Percentiles rank a stretch among this genome's conserved stretches.
phyloP scores from a whole-genome alignment of 2,797 vertebrate genomes.

The Melopsittacus undulatus region DNA sequence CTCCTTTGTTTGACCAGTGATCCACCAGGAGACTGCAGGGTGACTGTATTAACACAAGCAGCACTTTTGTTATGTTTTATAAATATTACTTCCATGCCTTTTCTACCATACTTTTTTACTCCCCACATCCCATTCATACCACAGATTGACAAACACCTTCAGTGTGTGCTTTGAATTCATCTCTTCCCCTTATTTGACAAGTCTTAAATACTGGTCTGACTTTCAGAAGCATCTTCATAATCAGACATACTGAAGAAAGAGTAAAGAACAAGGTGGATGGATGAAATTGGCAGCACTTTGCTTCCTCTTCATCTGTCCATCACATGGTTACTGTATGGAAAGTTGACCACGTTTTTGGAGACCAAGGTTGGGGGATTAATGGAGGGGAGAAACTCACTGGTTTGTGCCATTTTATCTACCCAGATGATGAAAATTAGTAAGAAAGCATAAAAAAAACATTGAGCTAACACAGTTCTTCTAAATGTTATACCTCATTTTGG shows the following conservation, averaged over 20 bases:
- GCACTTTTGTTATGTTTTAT: background rate
- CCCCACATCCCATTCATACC: background rate
- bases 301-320: background rate
- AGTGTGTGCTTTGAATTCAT: background rate
- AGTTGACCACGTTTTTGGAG: background rate
- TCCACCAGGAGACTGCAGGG: background rate
- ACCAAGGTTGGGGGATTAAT: background rate
- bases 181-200: background rate
- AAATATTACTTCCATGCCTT: background rate
- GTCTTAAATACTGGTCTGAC: background rate
- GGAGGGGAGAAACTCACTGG: background rate
- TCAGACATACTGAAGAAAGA: background rate
- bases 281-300: background rate
- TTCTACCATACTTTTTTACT: background rate
- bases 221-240: background rate
- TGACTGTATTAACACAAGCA: background rate
- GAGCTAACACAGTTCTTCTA: background rate
- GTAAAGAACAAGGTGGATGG: background rate
- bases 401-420: background rate
- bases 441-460: background rate
- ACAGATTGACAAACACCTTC: background rate
- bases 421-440: background rate
- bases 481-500: slow-evolving; percentile 32
- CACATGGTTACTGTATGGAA: background rate
- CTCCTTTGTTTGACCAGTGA: background rate